These are phyloP conservation scores for Apostichopus japonicus DNA, from an alignment of 35 echinoderm and acorn worm species.

Conservation along the genomic window DNA sequence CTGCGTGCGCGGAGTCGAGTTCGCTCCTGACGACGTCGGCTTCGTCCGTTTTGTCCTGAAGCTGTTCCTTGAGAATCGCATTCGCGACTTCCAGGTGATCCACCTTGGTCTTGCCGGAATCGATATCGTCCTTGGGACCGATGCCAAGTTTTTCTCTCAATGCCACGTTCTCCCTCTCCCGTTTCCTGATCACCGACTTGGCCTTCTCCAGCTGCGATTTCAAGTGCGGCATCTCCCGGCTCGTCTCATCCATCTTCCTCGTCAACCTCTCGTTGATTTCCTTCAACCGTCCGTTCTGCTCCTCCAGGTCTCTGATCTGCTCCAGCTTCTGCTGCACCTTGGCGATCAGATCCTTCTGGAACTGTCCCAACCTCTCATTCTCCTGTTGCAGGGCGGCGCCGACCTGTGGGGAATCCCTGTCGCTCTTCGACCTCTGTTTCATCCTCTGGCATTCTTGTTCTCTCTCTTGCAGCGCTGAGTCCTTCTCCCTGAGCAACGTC, in stretches of 20 bases:
- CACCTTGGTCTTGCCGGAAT: constrained; percentile 46
- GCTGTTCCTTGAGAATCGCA: constrained; percentile 56
- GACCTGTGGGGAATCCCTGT: constrained; percentile 44
- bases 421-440: constrained; percentile 4
- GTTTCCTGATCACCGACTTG: constrained; percentile 53
- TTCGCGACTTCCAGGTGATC: constrained; percentile 63
- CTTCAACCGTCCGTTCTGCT: constrained; percentile 6
- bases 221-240: neutral
- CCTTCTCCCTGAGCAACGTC: constrained; percentile 85
- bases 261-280: constrained; percentile 32
- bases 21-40: neutral
- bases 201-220: constrained; percentile 64
- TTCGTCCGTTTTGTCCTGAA: constrained; percentile 47
- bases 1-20: neutral
- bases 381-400: constrained; percentile 58
- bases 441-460: constrained; percentile 57
- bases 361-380: constrained; percentile 32
- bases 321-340: constrained; percentile 10
- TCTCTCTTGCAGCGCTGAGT: constrained; percentile 60
- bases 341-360: constrained; percentile 3
- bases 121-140: constrained; percentile 12
- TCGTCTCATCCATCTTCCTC: neutral
- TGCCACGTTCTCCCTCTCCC: constrained; percentile 45
- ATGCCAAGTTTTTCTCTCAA: constrained; percentile 60
- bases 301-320: neutral